These are phyloP conservation scores for Euphydryas editha DNA, from an alignment of 2,888 invertebrate genomes.

Conservation along the genomic window DNA sequence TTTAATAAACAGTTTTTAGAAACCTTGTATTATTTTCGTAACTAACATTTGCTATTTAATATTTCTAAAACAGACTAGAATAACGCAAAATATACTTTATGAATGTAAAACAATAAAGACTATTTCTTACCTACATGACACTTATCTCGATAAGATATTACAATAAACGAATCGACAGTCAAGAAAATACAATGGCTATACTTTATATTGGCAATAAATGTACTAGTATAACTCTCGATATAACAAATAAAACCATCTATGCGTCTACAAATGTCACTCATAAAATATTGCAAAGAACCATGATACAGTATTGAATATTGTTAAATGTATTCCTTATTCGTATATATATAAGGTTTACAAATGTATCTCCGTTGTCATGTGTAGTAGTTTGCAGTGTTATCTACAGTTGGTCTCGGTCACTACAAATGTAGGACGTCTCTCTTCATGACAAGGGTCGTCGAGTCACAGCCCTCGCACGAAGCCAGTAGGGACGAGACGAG, in stretches of 20 bases:
- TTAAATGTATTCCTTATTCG: conserved; percentile 18
- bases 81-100: neutral
- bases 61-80: neutral
- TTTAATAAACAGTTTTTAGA: too few relatives aligned
- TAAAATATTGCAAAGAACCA: conserved; percentile 29
- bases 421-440: conserved; percentile 46
- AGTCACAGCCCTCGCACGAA: conserved; percentile 35
- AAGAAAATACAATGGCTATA: conserved; percentile 10
- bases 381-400: conserved; percentile 28
- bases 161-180: conserved; percentile 8
- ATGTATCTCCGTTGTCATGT: neutral
- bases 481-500: conserved; percentile 29
- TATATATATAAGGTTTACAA: conserved; percentile 10
- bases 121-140: neutral
- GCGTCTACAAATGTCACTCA: conserved; percentile 29
- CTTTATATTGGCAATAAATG: conserved; percentile 25
- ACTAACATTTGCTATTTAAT: too few relatives aligned
- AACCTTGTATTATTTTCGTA: too few relatives aligned
- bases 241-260: conserved; percentile 33
- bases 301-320: neutral
- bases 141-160: conserved; percentile 7
- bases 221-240: conserved; percentile 18
- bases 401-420: conserved; percentile 43
- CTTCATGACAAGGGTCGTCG: conserved; percentile 47
- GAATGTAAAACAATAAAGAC: neutral